Evolutionary conservation across 2,797 vertebrate species (phyloP).

Genomic region (Sylvia borin): DNA sequence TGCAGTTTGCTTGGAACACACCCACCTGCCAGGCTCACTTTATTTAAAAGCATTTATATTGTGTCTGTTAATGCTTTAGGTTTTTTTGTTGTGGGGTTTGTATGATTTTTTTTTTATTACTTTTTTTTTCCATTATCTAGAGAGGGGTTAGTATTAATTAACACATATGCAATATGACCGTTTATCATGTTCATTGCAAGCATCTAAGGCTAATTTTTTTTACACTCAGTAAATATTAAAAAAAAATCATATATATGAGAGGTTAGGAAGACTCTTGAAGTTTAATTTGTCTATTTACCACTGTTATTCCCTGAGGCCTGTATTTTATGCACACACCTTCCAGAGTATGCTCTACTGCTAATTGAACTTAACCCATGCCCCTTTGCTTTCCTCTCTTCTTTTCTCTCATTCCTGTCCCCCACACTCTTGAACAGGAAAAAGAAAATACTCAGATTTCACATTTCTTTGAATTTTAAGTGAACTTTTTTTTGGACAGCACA

Average conservation of each 20-base stretch:
- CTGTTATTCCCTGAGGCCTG: not conserved
- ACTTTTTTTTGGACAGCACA: not conserved
- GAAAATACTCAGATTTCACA: not conserved
- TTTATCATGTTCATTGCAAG: slow-evolving; percentile 16
- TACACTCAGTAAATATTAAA: not conserved
- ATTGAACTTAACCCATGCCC: not conserved
- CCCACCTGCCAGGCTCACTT: slow-evolving; percentile 8
- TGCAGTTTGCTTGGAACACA: slow-evolving; percentile 20
- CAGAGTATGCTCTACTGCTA: not conserved
- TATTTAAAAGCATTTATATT: slow-evolving; percentile 35
- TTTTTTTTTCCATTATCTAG: not conserved
- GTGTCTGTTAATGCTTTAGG: not conserved
- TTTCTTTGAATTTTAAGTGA: not conserved
- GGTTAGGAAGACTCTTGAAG: slow-evolving; percentile 7
- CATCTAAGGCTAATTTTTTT: slow-evolving; percentile 3
- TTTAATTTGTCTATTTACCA: slow-evolving; percentile 44
- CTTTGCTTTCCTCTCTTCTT: not conserved
- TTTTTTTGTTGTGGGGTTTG: not conserved
- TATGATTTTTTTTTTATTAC: not conserved
- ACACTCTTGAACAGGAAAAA: not conserved
- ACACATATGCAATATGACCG: not conserved
- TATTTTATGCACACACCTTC: not conserved
- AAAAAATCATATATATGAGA: not conserved
- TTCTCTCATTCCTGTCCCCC: not conserved
- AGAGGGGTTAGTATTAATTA: slow-evolving; percentile 37